Conservation (phyloP, 2,113 vertebrate species). For the Calyptomena viridis region DNA sequence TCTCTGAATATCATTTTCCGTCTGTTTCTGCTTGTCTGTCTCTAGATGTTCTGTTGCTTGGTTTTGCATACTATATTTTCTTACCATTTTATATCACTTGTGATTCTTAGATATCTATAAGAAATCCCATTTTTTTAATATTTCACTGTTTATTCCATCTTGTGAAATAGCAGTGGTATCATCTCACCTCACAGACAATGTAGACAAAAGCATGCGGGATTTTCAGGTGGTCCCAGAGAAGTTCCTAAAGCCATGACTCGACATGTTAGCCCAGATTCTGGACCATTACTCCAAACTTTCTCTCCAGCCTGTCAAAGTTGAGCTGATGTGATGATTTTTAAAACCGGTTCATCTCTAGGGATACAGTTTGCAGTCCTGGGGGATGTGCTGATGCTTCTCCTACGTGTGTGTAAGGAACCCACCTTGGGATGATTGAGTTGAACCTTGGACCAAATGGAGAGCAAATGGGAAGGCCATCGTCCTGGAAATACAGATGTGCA, state of each 20-base stretch:
- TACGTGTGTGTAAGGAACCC: neutral
- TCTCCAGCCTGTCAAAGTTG: neutral
- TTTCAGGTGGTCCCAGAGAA: neutral
- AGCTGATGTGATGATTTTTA: neutral
- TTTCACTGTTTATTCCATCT: neutral
- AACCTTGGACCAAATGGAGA: accelerated
- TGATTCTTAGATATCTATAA: neutral
- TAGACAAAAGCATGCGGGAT: neutral
- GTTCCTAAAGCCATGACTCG: neutral
- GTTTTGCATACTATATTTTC: neutral
- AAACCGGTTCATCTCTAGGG: neutral
- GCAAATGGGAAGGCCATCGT: neutral
- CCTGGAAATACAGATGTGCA: neutral
- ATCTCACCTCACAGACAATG: neutral
- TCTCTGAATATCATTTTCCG: neutral
- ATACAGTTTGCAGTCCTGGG: neutral
- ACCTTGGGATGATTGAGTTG: neutral
- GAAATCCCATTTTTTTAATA: neutral
- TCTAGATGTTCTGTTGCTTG: neutral
- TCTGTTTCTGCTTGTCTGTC: neutral
- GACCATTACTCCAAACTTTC: neutral
- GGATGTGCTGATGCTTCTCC: neutral
- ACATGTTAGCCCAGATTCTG: neutral
- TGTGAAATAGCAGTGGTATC: neutral
- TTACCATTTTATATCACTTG: neutral